phyloP scores from a whole-genome alignment of 2,797 vertebrate genomes.

The Thaleichthys pacificus region DNA sequence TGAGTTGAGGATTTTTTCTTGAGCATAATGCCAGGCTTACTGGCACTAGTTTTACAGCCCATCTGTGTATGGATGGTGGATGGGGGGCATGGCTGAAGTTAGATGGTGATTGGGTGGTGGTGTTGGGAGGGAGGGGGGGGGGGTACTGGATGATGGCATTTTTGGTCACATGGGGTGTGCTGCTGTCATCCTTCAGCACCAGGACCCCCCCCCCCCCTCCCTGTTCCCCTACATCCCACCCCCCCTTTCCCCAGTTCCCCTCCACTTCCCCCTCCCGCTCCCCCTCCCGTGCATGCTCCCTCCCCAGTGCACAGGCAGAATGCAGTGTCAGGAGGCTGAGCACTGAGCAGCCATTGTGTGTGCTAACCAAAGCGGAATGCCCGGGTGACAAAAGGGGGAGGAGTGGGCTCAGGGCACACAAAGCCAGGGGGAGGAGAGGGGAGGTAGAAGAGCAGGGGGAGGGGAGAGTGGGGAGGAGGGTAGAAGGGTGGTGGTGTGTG shows the following conservation, averaged over 20 bases:
- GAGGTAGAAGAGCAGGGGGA: constrained; percentile 36
- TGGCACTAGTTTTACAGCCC: constrained; percentile 68
- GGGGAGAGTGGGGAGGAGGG: no score
- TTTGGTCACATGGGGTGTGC: constrained; percentile 75
- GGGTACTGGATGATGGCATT: constrained; percentile 74
- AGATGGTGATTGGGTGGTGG: constrained; percentile 28
- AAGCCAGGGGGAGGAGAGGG: constrained; percentile 85
- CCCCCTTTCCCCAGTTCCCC: constrained; percentile 9
- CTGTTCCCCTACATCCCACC: constrained; percentile 6
- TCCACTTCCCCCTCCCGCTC: constrained; percentile 22
- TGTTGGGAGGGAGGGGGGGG: constrained; percentile 26
- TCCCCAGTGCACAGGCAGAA: constrained; percentile 77
- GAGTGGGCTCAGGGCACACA: constrained; percentile 84
- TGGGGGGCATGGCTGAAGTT: constrained; percentile 34
- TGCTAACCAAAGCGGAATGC: constrained; percentile 99
- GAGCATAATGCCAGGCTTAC: constrained; percentile 58
- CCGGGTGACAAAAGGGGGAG: constrained; percentile 96
- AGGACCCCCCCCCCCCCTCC: constrained; percentile 40
- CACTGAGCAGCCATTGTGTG: constrained; percentile 93
- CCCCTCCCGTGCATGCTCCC: constrained; percentile 61
- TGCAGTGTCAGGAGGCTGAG: constrained; percentile 85
- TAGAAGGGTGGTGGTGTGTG: no score
- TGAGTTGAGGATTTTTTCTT: constrained; percentile 59
- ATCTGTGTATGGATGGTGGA: constrained; percentile 57
- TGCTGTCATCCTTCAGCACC: constrained; percentile 66